Conservation (phyloP, 2,888 invertebrate genomes). For the Rhogogaster chlorosoma region DNA sequence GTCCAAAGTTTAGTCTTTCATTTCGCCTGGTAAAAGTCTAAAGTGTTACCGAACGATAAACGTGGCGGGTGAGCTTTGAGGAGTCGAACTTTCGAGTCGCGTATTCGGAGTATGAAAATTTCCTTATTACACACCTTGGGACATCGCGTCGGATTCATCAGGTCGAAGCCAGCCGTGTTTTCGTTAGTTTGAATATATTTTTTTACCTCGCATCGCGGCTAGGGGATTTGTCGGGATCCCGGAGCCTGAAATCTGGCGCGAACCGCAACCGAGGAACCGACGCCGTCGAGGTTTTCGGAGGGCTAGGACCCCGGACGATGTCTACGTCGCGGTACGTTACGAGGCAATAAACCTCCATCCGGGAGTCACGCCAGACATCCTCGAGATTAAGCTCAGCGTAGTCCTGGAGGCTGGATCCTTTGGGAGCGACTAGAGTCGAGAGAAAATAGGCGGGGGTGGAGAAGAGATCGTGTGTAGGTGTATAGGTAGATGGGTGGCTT, state of each 20-base stretch:
- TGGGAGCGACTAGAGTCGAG: slow-evolving; percentile 27
- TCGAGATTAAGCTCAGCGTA: slow-evolving; percentile 67
- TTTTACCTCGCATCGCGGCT: neutral
- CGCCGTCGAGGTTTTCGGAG: slow-evolving; percentile 21
- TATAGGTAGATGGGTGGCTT: neutral
- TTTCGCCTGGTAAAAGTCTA: neutral
- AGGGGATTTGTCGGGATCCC: neutral
- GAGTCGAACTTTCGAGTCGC: neutral
- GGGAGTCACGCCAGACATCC: slow-evolving; percentile 71
- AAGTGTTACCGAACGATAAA: neutral
- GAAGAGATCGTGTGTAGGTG: neutral
- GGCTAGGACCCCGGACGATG: slow-evolving; percentile 16
- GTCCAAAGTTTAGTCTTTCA: slow-evolving; percentile 33
- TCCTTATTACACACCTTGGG: neutral
- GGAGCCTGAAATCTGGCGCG: neutral
- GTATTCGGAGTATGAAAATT: neutral
- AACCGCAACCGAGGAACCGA: slow-evolving; percentile 26
- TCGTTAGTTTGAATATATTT: neutral
- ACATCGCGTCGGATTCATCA: neutral
- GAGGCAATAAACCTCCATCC: slow-evolving; percentile 71
- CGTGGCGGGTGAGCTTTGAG: neutral
- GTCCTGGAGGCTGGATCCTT: slow-evolving; percentile 20
- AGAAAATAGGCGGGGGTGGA: neutral
- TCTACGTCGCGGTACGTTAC: slow-evolving; percentile 64
- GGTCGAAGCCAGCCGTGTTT: neutral